A percentile compares a stretch with the other conserved stretches of the same genome.
phyloP scores from a whole-genome alignment of 2,888 invertebrate species.

The Pammene fasciana region DNA sequence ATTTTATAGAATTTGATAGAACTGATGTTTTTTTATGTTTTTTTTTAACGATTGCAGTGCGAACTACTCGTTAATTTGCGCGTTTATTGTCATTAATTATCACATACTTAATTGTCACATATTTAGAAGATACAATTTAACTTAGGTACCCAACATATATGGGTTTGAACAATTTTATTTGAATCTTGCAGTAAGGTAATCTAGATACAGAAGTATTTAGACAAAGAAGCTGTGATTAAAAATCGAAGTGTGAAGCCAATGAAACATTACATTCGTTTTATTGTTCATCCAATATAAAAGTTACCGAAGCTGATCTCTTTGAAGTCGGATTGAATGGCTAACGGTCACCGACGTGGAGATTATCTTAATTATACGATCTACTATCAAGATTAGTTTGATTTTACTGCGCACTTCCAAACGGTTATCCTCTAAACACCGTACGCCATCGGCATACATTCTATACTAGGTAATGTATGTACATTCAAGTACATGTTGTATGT shows the following conservation, averaged over 20 bases:
- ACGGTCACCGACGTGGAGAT: constrained; percentile 47
- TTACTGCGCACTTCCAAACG: constrained; percentile 7
- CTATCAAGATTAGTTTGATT: constrained; percentile 48
- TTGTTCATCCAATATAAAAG: constrained; percentile 29
- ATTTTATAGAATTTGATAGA: too few species aligned
- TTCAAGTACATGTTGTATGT: too few species aligned
- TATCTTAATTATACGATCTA: constrained; percentile 55
- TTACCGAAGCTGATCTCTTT: constrained; percentile 32
- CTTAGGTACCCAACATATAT: too few species aligned
- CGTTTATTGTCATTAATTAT: too few species aligned
- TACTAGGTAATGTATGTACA: not conserved
- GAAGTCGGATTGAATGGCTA: constrained; percentile 35
- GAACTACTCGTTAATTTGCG: too few species aligned
- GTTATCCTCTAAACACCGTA: constrained; percentile 14
- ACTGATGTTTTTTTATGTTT: too few species aligned
- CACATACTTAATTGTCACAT: too few species aligned
- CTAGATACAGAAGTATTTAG: not conserved
- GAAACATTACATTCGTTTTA: constrained; percentile 27
- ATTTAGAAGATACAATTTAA: too few species aligned
- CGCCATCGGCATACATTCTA: constrained; percentile 2
- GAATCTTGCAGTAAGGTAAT: too few species aligned
- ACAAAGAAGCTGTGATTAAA: not conserved
- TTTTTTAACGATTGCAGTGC: too few species aligned
- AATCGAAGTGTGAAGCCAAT: constrained; percentile 31
- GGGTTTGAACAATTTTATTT: too few species aligned